Evolutionary conservation across 2,888 invertebrate species (phyloP).

Genomic region (Epirrhoe alternata): DNA sequence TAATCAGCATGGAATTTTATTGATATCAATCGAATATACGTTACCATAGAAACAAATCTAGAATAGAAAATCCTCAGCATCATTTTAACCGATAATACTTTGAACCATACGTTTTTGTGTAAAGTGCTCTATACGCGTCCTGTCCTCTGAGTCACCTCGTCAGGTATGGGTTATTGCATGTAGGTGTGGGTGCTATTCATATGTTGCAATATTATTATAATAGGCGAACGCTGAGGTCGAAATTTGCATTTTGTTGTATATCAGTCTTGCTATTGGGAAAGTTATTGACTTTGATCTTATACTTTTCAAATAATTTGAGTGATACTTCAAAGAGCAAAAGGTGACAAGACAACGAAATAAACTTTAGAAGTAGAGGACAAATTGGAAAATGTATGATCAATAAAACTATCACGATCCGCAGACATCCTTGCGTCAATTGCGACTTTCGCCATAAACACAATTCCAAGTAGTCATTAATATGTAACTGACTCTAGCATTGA

Average conservation of each 20-base stretch:
- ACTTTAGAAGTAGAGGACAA: constrained; percentile 1
- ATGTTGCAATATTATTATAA: constrained; percentile 33
- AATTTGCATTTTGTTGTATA: constrained; percentile 36
- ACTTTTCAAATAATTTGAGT: background rate
- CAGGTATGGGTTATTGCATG: constrained; percentile 30
- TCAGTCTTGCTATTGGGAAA: constrained; percentile 16
- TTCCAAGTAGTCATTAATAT: constrained; percentile 42
- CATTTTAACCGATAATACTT: background rate
- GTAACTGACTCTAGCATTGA: constrained; percentile 34
- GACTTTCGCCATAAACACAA: constrained; percentile 38
- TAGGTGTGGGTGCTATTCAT: constrained; percentile 37
- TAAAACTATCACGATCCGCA: constrained; percentile 31
- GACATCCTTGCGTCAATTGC: constrained; percentile 31
- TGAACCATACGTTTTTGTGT: background rate
- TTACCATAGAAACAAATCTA: constrained; percentile 14
- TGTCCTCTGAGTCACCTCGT: constrained; percentile 35
- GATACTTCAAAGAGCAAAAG: background rate
- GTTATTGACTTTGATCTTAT: background rate
- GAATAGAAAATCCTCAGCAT: background rate
- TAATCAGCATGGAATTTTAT: constrained; percentile 27
- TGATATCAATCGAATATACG: constrained; percentile 11
- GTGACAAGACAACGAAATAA: background rate
- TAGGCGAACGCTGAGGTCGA: constrained; percentile 36
- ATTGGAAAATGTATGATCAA: constrained; percentile 16
- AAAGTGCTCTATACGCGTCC: constrained; percentile 7